These are phyloP conservation scores for Limenitis camilla DNA, from an alignment of 2,888 invertebrate species.

Conservation along the genomic window DNA sequence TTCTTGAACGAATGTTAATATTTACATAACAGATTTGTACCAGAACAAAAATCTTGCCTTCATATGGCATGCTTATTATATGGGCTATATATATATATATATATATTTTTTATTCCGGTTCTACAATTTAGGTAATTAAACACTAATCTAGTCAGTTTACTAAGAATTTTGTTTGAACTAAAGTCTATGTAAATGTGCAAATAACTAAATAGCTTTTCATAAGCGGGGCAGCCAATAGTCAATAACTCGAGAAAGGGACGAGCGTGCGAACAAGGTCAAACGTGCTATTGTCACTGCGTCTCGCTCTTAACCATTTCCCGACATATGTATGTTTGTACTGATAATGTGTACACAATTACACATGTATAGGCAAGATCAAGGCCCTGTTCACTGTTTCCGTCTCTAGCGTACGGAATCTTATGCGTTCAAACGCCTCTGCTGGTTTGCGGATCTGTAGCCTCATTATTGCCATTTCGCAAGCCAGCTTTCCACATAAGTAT, in stretches of 20 bases:
- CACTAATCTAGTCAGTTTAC: slow-evolving; percentile 11
- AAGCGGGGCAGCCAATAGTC: slow-evolving; percentile 52
- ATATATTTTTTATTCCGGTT: no score
- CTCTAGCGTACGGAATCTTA: slow-evolving; percentile 52
- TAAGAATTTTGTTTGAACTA: slow-evolving; percentile 22
- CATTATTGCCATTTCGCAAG: slow-evolving; percentile 34
- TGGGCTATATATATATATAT: no score
- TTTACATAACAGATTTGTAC: no score
- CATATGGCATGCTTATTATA: no score
- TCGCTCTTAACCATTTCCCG: slow-evolving; percentile 41
- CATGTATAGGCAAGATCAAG: slow-evolving; percentile 55
- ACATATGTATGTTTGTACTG: slow-evolving; percentile 38
- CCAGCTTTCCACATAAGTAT: slow-evolving; percentile 31
- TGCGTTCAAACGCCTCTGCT: slow-evolving; percentile 36
- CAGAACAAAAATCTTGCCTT: no score
- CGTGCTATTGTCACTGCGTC: slow-evolving; percentile 55
- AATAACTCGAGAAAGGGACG: slow-evolving; percentile 61
- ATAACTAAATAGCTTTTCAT: slow-evolving; percentile 44
- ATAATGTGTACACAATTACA: slow-evolving; percentile 20
- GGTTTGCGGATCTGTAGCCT: slow-evolving; percentile 36
- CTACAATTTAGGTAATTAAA: neutral
- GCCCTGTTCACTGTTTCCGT: slow-evolving; percentile 57
- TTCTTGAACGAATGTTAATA: no score
- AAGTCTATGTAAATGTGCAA: slow-evolving; percentile 35
- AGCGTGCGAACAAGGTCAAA: slow-evolving; percentile 67